phyloP scores from a whole-genome alignment of 2,113 vertebrate genomes.

The Eulacestoma nigropectus region DNA sequence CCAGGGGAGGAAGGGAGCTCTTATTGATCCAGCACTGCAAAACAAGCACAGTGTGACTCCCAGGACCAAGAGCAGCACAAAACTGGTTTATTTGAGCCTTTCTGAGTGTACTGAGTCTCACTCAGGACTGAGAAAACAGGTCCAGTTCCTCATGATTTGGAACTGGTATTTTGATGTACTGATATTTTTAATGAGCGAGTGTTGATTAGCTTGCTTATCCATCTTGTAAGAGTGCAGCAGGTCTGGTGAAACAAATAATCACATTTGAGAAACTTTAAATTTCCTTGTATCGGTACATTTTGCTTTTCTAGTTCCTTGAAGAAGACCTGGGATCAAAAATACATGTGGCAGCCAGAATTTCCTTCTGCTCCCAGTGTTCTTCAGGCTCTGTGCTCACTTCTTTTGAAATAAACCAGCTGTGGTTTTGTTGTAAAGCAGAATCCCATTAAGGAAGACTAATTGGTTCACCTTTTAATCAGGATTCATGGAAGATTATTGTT shows the following conservation, averaged over 20 bases:
- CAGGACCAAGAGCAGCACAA: neutral
- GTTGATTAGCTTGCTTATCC: neutral
- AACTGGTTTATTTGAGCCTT: neutral
- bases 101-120: neutral
- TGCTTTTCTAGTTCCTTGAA: neutral
- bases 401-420: neutral
- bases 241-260: neutral
- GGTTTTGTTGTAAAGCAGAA: neutral
- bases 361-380: neutral
- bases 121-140: neutral
- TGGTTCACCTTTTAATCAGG: constrained; percentile 37
- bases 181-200: neutral
- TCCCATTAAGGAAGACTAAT: constrained; percentile 25
- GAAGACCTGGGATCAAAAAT: neutral
- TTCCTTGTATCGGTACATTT: neutral
- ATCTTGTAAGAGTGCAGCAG: neutral
- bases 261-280: neutral
- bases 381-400: neutral
- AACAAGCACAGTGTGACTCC: neutral
- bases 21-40: neutral
- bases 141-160: neutral
- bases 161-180: neutral
- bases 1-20: neutral
- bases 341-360: neutral
- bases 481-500: constrained; percentile 2